These are phyloP conservation scores for Chalcis sispes DNA, from an alignment of 2,888 invertebrate genomes.

Conservation along the genomic window DNA sequence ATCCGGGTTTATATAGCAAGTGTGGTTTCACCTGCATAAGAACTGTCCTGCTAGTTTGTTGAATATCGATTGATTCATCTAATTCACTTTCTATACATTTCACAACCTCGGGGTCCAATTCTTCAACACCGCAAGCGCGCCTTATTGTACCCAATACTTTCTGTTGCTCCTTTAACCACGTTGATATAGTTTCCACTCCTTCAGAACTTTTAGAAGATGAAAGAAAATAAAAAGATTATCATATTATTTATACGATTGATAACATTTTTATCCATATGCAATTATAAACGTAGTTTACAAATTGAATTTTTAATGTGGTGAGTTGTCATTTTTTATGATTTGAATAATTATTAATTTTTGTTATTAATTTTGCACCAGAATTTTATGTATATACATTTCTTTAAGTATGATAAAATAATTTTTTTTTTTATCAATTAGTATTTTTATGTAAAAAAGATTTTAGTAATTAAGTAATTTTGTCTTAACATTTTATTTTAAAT, in stretches of 20 bases:
- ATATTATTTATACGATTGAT: neutral
- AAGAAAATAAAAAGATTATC: constrained; percentile 15
- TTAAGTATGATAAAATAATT: too few relatives aligned
- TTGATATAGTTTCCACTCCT: constrained; percentile 77
- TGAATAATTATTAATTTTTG: too few relatives aligned
- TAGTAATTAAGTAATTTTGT: too few relatives aligned
- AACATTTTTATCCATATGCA: too few relatives aligned
- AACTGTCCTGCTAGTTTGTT: constrained; percentile 76
- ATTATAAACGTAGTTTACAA: too few relatives aligned
- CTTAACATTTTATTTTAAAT: too few relatives aligned
- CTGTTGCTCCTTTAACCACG: constrained; percentile 86
- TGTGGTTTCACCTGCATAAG: constrained; percentile 89
- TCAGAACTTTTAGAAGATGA: constrained; percentile 68
- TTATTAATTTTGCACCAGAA: too few relatives aligned
- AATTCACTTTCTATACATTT: constrained; percentile 78
- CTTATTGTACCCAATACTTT: constrained; percentile 78
- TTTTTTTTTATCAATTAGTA: too few relatives aligned
- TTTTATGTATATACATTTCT: too few relatives aligned
- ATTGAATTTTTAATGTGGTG: too few relatives aligned
- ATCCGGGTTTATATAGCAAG: constrained; percentile 82
- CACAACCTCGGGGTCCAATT: constrained; percentile 83
- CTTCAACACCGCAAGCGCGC: constrained; percentile 83
- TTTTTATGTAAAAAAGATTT: too few relatives aligned
- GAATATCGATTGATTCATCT: constrained; percentile 66
- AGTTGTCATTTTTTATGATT: too few relatives aligned